These are phyloP conservation scores for Lithophane ornitopus DNA, from an alignment of 2,888 invertebrate genomes.

Conservation along the genomic window DNA sequence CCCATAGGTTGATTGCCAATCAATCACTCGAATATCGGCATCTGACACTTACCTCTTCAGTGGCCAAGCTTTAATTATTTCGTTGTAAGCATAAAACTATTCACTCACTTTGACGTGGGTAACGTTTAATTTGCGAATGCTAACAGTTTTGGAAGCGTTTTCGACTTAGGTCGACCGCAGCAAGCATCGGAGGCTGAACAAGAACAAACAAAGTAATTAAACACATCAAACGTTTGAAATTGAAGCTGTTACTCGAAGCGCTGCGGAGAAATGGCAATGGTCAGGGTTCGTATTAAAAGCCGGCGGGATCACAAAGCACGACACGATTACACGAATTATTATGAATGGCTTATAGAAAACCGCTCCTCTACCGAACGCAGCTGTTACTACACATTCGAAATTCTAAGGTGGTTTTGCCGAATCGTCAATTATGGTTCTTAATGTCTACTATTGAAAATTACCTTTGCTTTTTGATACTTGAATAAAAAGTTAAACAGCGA, in stretches of 20 bases:
- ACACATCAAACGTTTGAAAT: conserved; percentile 89
- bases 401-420: conserved; percentile 1
- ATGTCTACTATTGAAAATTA: neutral
- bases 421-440: neutral
- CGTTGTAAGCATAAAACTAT: conserved; percentile 86
- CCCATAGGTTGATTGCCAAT: conserved; percentile 54
- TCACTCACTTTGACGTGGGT: conserved; percentile 88
- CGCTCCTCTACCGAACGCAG: conserved; percentile 7
- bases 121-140: conserved; percentile 88
- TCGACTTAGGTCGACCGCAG: conserved; percentile 87
- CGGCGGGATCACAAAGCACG: conserved; percentile 52
- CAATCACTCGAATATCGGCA: conserved; percentile 67
- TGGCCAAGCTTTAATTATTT: conserved; percentile 82
- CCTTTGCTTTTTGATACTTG: neutral
- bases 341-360: conserved; percentile 52
- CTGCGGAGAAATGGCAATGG: conserved; percentile 61
- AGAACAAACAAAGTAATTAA: conserved; percentile 91
- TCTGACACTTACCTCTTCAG: conserved; percentile 69
- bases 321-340: conserved; percentile 50
- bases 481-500: neutral
- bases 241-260: conserved; percentile 86
- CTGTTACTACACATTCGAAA: neutral
- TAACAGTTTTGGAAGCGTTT: conserved; percentile 87
- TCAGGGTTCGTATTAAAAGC: conserved; percentile 54
- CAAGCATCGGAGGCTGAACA: conserved; percentile 84